Percentiles rank a stretch among this genome's conserved stretches.
These are phyloP conservation scores for Scomber japonicus DNA, from an alignment of 2,113 vertebrate species.

Conservation along the genomic window DNA sequence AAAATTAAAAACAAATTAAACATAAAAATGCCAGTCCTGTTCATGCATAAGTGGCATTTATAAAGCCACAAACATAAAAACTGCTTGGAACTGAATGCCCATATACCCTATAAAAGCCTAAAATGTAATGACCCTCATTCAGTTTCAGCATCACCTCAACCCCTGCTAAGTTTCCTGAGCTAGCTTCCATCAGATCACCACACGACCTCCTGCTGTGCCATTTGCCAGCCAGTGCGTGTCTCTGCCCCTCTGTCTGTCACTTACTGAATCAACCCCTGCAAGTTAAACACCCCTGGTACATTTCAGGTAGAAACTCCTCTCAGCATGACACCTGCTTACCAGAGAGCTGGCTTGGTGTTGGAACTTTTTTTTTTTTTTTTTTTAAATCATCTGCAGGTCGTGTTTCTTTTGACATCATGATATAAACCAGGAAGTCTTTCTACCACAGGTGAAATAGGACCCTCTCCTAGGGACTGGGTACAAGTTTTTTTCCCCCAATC, in stretches of 20 bases:
- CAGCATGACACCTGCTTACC: not conserved
- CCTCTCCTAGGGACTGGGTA: not conserved
- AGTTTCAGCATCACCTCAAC: not conserved
- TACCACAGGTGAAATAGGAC: not conserved
- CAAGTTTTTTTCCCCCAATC: not conserved
- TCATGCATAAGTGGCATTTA: no score
- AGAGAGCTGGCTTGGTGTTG: not conserved
- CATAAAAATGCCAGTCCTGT: no score
- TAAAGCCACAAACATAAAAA: not conserved
- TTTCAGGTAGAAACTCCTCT: constrained; percentile 16
- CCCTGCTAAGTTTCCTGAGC: not conserved
- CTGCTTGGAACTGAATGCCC: not conserved
- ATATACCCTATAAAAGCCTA: not conserved
- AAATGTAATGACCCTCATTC: no score
- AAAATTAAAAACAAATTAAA: no score
- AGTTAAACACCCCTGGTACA: not conserved
- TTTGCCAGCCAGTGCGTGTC: constrained; percentile 11
- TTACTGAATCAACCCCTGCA: constrained; percentile 27
- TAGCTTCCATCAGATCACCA: not conserved
- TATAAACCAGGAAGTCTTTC: not conserved
- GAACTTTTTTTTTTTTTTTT: not conserved
- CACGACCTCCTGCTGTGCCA: constrained; percentile 3
- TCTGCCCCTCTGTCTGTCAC: constrained; percentile 10
- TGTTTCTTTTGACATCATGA: not conserved
- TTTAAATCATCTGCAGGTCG: not conserved